Conservation (phyloP, 1,140 invertebrate genomes). For the Leptinotarsa defecta region DNA sequence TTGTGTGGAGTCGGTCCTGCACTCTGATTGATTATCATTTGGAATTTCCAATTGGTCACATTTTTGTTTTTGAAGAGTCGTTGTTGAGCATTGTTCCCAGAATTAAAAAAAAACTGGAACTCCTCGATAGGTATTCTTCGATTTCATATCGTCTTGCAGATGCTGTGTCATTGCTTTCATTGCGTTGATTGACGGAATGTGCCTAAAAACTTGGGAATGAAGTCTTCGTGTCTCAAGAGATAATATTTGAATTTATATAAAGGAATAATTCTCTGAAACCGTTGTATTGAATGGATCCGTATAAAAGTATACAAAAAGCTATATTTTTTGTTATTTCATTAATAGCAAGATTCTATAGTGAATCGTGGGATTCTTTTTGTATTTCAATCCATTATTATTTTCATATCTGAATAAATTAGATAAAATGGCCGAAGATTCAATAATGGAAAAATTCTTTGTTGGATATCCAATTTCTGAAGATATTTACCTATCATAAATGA, state of each 20-base stretch:
- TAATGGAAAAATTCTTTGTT: too few species aligned
- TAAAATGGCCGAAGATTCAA: too few species aligned
- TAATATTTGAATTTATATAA: conserved; percentile 2
- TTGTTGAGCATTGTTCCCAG: background rate
- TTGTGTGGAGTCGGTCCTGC: too few species aligned
- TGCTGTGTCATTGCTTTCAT: background rate
- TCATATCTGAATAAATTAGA: too few species aligned
- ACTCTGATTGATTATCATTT: too few species aligned
- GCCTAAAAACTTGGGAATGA: background rate
- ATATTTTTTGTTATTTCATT: too few species aligned
- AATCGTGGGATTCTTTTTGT: too few species aligned
- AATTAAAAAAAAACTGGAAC: background rate
- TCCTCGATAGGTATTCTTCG: background rate
- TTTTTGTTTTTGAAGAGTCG: background rate
- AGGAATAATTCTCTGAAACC: background rate
- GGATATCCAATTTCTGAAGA: too few species aligned
- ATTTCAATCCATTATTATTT: too few species aligned
- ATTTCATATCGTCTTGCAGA: background rate
- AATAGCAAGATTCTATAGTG: too few species aligned
- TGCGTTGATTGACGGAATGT: background rate
- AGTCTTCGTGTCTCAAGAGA: background rate
- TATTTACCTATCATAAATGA: too few species aligned
- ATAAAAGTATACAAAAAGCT: background rate
- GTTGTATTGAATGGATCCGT: background rate
- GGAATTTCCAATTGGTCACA: background rate